Evolutionary conservation across 2,113 vertebrate species (phyloP).

Genomic region (Lampris incognitus): DNA sequence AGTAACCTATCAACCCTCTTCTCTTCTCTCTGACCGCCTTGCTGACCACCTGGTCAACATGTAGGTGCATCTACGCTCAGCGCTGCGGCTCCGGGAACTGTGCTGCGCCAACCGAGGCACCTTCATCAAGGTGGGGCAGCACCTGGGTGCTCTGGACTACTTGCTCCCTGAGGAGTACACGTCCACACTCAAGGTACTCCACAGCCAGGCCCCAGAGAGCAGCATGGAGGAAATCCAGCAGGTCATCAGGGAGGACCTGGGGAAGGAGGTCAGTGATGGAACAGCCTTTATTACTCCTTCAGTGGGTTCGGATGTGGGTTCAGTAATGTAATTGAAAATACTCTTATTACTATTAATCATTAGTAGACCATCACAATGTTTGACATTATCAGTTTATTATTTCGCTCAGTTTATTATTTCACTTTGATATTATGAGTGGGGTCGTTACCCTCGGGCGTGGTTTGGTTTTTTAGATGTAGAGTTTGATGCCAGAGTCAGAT

Average conservation of each 20-base stretch:
- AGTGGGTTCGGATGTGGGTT: no score
- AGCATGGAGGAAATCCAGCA: constrained; percentile 89
- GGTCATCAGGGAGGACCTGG: constrained; percentile 94
- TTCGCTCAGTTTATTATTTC: no score
- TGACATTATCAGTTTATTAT: no score
- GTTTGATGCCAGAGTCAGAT: no score
- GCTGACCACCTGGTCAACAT: neutral
- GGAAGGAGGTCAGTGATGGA: constrained; percentile 86
- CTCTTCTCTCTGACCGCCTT: neutral
- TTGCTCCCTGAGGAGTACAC: constrained; percentile 96
- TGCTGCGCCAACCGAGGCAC: constrained; percentile 98
- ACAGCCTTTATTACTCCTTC: no score
- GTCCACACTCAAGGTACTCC: constrained; percentile 91
- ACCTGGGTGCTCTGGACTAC: constrained; percentile 95
- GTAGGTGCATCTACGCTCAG: constrained; percentile 93
- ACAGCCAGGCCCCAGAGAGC: constrained; percentile 93
- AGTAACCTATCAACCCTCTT: neutral
- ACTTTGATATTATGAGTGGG: no score
- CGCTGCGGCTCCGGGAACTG: constrained; percentile 89
- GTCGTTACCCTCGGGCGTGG: no score
- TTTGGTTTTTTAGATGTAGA: no score
- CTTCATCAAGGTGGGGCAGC: constrained; percentile 98
- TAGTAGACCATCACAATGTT: no score
- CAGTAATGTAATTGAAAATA: no score
- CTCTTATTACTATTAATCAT: no score